Base-by-base conservation (phyloP, 1,140 invertebrate genomes). In the Procambarus clarkii region DNA sequence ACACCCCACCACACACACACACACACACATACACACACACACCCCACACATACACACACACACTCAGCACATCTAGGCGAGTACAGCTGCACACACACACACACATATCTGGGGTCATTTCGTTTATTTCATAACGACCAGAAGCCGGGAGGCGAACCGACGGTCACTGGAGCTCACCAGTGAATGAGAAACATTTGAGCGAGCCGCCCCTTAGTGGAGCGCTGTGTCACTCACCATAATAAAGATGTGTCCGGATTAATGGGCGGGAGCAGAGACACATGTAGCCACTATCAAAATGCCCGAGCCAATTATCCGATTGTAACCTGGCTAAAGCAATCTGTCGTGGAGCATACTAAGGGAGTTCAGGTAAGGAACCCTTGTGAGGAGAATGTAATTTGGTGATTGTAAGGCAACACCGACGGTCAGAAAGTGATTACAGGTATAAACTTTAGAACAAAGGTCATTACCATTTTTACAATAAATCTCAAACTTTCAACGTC, bases 301-400 rank as follows among this genome's bases (percentile, higher is more conserved):
- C 69, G 69, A 24, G 69, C 69, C 69, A 74, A 74, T 74, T 74
- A 74, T 74, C 69, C 69, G 69, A 74, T 74, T 74, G 69, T 74
- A 74, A 74, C 69, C 69, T 74, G 7, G 69, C n/a, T 34, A 74
- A 74, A 74, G 11, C n/a, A 34, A 34, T 74, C 69, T 34, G 8
- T 74, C 69, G 69, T 34, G 69, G 69, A 74, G 69, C 69, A 74
- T 74, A 74, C 69, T 74, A 74, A 74, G 21, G 69, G 34, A 5
- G n/a, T 5, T 74, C 69, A 34, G 69, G 69, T 74, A 74, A 74
- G 69, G 69, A 34, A 8, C n/a, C 24, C 69, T 34, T 74, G 69
- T 74, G 69, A 74, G 69, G n/a, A 74, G 69, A 74, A 74, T 74
- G 15, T 74, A 74, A 74, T 74, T n/a, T 34, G n/a, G 69, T 34